phyloP scores from a whole-genome alignment of 1,140 invertebrate genomes.

The Frieseomelitta varia region DNA sequence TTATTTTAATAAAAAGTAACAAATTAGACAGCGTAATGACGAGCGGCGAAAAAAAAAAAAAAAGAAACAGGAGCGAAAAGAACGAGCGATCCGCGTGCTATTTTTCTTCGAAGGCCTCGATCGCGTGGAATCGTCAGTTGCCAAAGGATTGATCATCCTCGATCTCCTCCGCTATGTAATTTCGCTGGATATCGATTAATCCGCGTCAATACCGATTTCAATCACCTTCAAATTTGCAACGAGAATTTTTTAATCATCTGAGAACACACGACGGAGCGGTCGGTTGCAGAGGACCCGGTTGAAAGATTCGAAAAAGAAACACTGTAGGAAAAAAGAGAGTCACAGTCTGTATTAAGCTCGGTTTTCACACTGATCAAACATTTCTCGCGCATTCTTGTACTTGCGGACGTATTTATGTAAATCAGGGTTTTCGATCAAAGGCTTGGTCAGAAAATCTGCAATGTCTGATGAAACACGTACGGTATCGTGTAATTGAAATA shows the following conservation, averaged over 20 bases:
- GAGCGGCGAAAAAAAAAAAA: background rate
- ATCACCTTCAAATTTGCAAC: conserved; percentile 27
- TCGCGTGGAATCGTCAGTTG: conserved; percentile 20
- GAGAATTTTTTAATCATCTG: conserved; percentile 34
- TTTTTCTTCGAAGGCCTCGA: background rate
- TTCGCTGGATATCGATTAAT: conserved; percentile 6
- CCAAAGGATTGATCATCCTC: conserved; percentile 7
- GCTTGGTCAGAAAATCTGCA: background rate
- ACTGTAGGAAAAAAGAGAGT: background rate
- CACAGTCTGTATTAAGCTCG: background rate
- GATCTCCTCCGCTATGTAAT: conserved; percentile 11
- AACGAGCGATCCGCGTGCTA: background rate
- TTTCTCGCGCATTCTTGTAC: background rate
- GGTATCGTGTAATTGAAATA: conserved; percentile 7
- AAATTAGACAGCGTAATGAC: background rate
- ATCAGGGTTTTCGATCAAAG: background rate
- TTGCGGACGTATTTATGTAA: background rate
- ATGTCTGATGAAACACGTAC: background rate
- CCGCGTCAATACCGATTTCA: conserved; percentile 47
- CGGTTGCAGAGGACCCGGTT: too few relatives aligned
- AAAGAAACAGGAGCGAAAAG: background rate
- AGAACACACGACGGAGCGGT: conserved; percentile 13
- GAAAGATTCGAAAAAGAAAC: background rate
- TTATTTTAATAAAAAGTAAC: background rate
- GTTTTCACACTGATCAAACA: background rate